Evolutionary conservation across 2,888 invertebrate species (phyloP), one percentile per base, ranked within the genome.

Genomic region (Acronicta aceris): DNA sequence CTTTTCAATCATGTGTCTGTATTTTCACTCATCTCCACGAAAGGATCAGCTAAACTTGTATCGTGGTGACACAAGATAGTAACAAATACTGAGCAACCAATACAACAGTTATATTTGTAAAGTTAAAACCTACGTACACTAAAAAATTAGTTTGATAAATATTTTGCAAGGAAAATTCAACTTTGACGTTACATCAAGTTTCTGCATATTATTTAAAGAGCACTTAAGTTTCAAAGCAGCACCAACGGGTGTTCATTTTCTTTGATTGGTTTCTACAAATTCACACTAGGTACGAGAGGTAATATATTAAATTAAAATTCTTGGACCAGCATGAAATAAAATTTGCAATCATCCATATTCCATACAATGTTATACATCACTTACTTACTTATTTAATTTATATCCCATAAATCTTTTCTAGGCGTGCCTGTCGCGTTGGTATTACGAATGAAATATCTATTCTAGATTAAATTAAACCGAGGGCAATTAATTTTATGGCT

Each of bases 1-100:
- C 71, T 76, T 69, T 61, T 70, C 67, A 74, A 78, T 71, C 71
- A 71, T 74, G 43, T 62, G 48, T 71, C 60, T 61, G n/a, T 59
- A 49, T 49, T 65, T 71, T 52, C 69, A 65, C 47, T 16, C 42
- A 51, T 58, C 49, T 58, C 49, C 42, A 45, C 16, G 27, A 41
- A 42, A 48, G 40, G 27, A 58, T 36, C 33, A 21, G 27, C 6
- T 33, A 40, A n/a, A 27, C 15, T 33, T 5, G 3, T 27, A 48
- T 2, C 13, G 17, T 10, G 17, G 4, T n/a, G 33, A 6, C 0
- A 41, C 16, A 41, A n/a, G 1, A 10, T 16, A 9, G 40, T 38
- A 10, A 1, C 3, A 5, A 16, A 60, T 42, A n/a, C 6, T 12
- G 16, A 10, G 30, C 8, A n/a, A 46, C 10, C 15, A 15, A 2